phyloP scores from a whole-genome alignment of 2,113 vertebrate species.

The Psammodynastes pulverulentus region DNA sequence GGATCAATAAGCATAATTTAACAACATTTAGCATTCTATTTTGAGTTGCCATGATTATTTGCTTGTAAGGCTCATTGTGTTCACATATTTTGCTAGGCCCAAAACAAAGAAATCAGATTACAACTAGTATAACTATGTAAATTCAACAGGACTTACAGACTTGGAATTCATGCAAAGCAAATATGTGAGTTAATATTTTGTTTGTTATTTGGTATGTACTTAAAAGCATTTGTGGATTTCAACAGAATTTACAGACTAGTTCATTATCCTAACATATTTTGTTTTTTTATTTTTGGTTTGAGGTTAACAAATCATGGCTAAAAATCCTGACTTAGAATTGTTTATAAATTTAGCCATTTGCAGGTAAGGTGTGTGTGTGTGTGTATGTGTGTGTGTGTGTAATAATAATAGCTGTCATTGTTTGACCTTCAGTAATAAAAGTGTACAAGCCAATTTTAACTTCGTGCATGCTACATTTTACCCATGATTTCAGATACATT shows the following conservation, averaged over 20 bases:
- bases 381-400: too few relatives aligned
- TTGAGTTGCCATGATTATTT: background rate
- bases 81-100: background rate
- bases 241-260: background rate
- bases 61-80: background rate
- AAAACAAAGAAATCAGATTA: background rate
- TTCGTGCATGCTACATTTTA: background rate
- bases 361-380: background rate
- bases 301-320: background rate
- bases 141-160: background rate
- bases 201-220: background rate
- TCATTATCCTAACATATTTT: background rate
- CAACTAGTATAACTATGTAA: background rate
- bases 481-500: background rate
- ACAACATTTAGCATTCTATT: background rate
- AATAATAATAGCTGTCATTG: background rate
- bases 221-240: background rate
- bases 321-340: background rate
- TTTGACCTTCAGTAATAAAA: background rate
- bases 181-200: background rate
- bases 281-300: background rate
- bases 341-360: background rate
- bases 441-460: background rate
- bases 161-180: background rate
- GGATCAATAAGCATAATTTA: background rate